Conservation (phyloP, 2,888 invertebrate genomes). For the Lapara coniferarum region DNA sequence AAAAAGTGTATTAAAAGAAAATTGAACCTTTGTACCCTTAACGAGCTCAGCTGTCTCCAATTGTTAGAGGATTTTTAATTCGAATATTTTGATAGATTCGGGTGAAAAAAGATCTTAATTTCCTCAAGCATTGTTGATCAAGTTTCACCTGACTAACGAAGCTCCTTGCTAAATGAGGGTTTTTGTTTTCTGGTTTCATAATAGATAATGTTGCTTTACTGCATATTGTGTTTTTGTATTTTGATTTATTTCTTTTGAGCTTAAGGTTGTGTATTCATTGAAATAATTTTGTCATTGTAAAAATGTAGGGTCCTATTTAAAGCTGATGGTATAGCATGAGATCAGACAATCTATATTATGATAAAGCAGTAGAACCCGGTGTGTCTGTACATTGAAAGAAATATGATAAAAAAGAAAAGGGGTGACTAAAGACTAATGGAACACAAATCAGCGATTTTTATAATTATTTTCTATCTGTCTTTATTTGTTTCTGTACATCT, state of each 20-base stretch:
- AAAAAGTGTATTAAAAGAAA: conserved; percentile 9
- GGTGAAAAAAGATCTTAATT: conserved; percentile 7
- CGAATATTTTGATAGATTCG: conserved; percentile 13
- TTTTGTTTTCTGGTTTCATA: conserved; percentile 19
- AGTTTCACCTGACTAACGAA: conserved; percentile 9
- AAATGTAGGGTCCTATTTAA: no score
- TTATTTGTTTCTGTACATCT: no score
- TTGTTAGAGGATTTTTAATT: conserved; percentile 12
- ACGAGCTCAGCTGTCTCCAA: conserved; percentile 12
- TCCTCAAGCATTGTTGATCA: conserved; percentile 17
- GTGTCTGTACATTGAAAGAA: no score
- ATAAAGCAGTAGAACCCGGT: no score
- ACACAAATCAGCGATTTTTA: no score
- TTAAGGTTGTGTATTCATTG: neutral
- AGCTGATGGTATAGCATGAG: no score
- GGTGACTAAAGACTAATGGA: no score
- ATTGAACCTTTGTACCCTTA: conserved; percentile 5
- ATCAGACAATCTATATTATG: no score
- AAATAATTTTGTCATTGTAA: no score
- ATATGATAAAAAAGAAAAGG: no score
- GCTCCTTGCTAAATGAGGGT: conserved; percentile 5
- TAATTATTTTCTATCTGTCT: no score
- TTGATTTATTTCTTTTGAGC: neutral
- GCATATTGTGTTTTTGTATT: neutral
- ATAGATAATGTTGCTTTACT: conserved; percentile 8